Evolutionary conservation across 2,113 vertebrate species (phyloP), one percentile per base, ranked within the genome.

Genomic region (Grallaria varia): DNA sequence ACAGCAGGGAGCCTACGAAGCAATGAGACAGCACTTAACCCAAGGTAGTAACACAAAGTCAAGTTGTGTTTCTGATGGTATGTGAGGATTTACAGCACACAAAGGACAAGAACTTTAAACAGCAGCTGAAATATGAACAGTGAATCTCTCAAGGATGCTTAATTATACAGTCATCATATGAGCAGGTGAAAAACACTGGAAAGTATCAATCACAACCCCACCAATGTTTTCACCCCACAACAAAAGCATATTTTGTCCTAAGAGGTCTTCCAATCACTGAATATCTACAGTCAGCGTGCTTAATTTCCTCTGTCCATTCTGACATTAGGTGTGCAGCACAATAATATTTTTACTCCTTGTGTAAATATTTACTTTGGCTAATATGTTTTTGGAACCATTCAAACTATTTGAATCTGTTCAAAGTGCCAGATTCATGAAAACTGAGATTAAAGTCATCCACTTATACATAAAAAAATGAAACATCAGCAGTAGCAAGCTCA

Each of bases 1-100:
- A 96, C 95, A 97, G 97, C 98, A 97, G 97, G 97, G 96, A 97
- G 97, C 93, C 98, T 98, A 96, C 90, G 96, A 98, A 97, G 97
- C 95, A 98, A 96, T 91, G 95, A 97, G 97, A 98, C 96, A 98
- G 96, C 96, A 97, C 97, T 98, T 98, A 98, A 96, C 96, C 95
- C 96, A 94, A 78, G 96, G 94, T 92, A 97, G 93, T 90, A 94
- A 96, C 27, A 97, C 71, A 58, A 85, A 91, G 84, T 72, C 97
- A 95, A 89, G 92, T 90, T 84, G 86, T 78, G 96, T 79, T 97
- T 92, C 96, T 93, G 94, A 91, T 87, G 93, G 90, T 86, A 97
- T 93, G 93, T 27, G 9, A 96, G 92, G 94, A 87, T 82, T 93
- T 37, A 90, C 79, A 89, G 89, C 85, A 82, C 67, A 96, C 87